A percentile compares a stretch with the other conserved stretches of the same genome.
These are phyloP conservation scores for Chionomys nivalis DNA, from an alignment of 2,113 vertebrate species.

Conservation along the genomic window DNA sequence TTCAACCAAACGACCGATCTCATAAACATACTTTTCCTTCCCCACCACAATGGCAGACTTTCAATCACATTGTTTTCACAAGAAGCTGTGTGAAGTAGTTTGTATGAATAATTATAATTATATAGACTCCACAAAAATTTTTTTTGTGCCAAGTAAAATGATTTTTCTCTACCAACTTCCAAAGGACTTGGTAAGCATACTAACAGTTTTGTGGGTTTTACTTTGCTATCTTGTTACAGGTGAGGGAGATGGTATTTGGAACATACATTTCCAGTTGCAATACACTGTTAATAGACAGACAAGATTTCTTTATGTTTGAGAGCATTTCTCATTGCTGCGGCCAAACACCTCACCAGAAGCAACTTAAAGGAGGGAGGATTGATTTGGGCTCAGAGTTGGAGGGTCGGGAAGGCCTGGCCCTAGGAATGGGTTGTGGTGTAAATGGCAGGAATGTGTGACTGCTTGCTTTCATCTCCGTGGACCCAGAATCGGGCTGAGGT, in stretches of 20 bases:
- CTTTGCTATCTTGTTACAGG: slow-evolving; percentile 60
- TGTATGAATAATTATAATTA: slow-evolving; percentile 69
- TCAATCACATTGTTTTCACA: slow-evolving; percentile 62
- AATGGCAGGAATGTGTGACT: no score
- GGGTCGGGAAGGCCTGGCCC: background rate
- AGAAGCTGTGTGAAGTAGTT: slow-evolving; percentile 66
- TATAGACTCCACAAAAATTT: slow-evolving; percentile 8
- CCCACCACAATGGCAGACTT: slow-evolving; percentile 29
- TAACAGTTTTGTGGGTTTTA: slow-evolving; percentile 57
- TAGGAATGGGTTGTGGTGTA: background rate
- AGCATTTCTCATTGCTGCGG: background rate
- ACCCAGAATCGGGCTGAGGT: background rate
- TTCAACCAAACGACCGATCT: slow-evolving; percentile 38
- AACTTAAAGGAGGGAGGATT: background rate
- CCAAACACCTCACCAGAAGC: background rate
- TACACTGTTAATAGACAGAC: background rate
- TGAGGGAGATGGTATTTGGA: slow-evolving; percentile 63
- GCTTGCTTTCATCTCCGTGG: background rate
- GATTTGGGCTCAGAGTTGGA: no score
- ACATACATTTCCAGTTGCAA: slow-evolving; percentile 22
- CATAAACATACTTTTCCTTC: slow-evolving; percentile 18
- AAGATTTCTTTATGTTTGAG: slow-evolving; percentile 39
- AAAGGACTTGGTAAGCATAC: slow-evolving; percentile 52
- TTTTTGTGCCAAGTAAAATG: slow-evolving; percentile 70
- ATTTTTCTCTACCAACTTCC: slow-evolving; percentile 64